Evolutionary conservation across 2,113 vertebrate genomes (phyloP), one percentile per base, ranked within the genome.

Genomic region (Chaenogobius annularis): DNA sequence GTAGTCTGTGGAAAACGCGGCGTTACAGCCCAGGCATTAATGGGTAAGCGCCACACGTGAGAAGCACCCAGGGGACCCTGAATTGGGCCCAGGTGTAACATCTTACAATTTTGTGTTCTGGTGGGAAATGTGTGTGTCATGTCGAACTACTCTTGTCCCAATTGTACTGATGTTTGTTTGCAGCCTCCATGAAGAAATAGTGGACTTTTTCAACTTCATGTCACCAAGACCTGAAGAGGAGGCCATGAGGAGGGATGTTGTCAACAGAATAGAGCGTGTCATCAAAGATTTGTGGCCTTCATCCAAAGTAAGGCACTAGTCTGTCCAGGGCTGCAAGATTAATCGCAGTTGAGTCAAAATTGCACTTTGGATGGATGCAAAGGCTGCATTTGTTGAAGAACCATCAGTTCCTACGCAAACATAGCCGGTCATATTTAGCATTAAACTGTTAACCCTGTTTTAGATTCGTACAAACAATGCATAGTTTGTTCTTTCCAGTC

Each of bases 181-280:
- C 90, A 99, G 97, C 48, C 94, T 99, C 3, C 97, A 99, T 71
- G 97, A 99, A 88, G 97, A 99, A 91, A 98, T 99, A 64, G 88
- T 98, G 81, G 97, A 99, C 81, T 99, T 99, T 67, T 98, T 98
- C 86, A 94, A 95, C 90, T 99, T 98, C 91, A 98, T 99, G 95
- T 99, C 96, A 10, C 97, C 97, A 59, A 93, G 95, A 74, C 95
- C 95, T 11, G 97, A 98, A 82, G 97, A 99, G 91, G 96, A 96
- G 78, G 93, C 95, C 68, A 99, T 99, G 97, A 95, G 97, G 58
- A 93, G 94, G 79, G 96, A 97, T 77, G 97, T 99, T 5, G 97
- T 99, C 68, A 95, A 94, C 80, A 90, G 96, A 78, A 98, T 99
- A 82, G 95, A 98, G 83, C 90, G 89, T 0, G 94, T 99, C 84